Conservation (phyloP, 2,113 vertebrate species). For the Lophochroa leadbeateri region DNA sequence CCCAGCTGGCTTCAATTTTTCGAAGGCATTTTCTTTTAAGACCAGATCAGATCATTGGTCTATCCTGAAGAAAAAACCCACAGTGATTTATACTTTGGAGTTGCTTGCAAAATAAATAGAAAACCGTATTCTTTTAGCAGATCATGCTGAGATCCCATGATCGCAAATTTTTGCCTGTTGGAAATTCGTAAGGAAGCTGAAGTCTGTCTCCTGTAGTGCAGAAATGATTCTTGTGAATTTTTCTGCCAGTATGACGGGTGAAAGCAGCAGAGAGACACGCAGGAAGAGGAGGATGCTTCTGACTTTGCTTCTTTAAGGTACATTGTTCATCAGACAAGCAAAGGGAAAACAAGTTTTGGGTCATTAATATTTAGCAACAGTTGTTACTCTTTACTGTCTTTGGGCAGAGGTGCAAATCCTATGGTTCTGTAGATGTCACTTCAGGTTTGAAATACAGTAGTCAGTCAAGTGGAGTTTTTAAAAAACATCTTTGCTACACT, state of each 20-base stretch:
- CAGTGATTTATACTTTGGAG: background rate
- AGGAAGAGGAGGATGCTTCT: background rate
- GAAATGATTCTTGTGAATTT: background rate
- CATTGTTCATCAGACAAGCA: slow-evolving; percentile 5
- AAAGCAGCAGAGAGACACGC: slow-evolving; percentile 18
- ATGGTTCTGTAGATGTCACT: background rate
- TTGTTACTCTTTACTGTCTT: slow-evolving; percentile 26
- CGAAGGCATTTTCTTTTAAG: background rate
- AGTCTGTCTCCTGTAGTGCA: background rate
- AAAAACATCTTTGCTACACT: slow-evolving; percentile 67
- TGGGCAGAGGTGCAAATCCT: slow-evolving; percentile 40
- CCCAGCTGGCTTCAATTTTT: background rate
- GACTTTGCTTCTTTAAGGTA: slow-evolving; percentile 39
- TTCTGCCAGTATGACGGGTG: background rate
- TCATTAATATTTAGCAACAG: background rate
- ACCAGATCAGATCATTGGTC: background rate
- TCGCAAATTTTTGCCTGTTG: background rate
- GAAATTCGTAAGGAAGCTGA: background rate
- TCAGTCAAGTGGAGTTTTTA: slow-evolving; percentile 25
- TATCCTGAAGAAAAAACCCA: background rate
- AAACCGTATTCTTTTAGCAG: background rate
- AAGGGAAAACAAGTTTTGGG: background rate
- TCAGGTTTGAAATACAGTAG: slow-evolving; percentile 25
- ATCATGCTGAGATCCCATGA: background rate
- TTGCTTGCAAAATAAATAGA: slow-evolving; percentile 50